A percentile compares a stretch with the other conserved stretches of the same genome.
Conservation (phyloP, 2,888 invertebrate species). For the Hydraecia micacea region DNA sequence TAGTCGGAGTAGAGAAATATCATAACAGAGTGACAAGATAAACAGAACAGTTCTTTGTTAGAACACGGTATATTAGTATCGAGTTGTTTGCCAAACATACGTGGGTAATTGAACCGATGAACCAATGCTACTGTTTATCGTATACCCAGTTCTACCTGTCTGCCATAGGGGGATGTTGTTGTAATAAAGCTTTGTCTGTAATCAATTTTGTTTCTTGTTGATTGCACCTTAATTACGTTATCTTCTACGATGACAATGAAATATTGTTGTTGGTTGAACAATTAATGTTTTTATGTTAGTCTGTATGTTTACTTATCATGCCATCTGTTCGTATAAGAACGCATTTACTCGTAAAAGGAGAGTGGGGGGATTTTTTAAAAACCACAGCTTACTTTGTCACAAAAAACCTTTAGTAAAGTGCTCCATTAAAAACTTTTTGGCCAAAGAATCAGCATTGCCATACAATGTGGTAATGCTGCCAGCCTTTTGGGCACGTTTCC, state of each 20-base stretch:
- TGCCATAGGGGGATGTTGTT: neutral
- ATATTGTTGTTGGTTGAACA: conserved; percentile 46
- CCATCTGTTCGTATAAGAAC: neutral
- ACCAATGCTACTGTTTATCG: conserved; percentile 37
- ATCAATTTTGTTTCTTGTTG: conserved; percentile 53
- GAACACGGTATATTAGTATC: conserved; percentile 67
- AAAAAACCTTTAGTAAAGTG: neutral
- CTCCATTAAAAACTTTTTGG: neutral
- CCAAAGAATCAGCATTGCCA: neutral
- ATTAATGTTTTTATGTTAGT: conserved; percentile 22
- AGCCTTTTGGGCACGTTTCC: neutral
- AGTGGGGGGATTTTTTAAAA: too few species aligned
- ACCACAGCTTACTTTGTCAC: too few species aligned
- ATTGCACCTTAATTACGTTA: conserved; percentile 49
- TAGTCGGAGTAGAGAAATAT: conserved; percentile 69
- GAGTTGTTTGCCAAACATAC: conserved; percentile 70
- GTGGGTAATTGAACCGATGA: conserved; percentile 61
- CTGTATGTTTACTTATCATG: conserved; percentile 6
- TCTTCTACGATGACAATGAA: conserved; percentile 44
- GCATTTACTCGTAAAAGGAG: neutral
- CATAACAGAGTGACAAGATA: conserved; percentile 67
- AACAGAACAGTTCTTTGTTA: conserved; percentile 66
- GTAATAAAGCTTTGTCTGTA: conserved; percentile 41
- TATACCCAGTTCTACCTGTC: conserved; percentile 39
- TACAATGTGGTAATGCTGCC: neutral